Evolutionary conservation across 2,113 vertebrate species (phyloP).

Genomic region (Anser cygnoides): DNA sequence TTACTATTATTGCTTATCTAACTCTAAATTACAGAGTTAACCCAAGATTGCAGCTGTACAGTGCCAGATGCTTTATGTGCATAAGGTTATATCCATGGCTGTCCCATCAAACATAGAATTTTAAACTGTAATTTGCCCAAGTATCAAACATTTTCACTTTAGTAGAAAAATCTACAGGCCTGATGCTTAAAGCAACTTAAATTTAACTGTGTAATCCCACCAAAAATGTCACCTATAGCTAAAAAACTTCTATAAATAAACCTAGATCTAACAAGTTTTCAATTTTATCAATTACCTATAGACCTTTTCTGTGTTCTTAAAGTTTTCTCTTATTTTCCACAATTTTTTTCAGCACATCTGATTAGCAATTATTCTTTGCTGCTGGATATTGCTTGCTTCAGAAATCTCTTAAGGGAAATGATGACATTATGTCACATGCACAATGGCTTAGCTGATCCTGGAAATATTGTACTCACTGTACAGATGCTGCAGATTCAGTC

Average conservation of each 20-base stretch:
- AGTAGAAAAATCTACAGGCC: not conserved
- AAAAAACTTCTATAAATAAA: not conserved
- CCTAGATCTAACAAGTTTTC: not conserved
- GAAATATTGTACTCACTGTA: not conserved
- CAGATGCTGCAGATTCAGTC: not conserved
- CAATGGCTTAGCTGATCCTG: not conserved
- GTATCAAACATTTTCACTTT: not conserved
- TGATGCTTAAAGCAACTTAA: not conserved
- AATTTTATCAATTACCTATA: not conserved
- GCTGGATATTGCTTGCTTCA: not conserved
- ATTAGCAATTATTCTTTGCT: not conserved
- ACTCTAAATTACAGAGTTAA: not conserved
- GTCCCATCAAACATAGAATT: not conserved
- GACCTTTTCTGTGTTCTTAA: not conserved
- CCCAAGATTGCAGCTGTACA: not conserved
- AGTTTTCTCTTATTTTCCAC: not conserved
- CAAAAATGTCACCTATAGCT: not conserved
- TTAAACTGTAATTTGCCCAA: not conserved
- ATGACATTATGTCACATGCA: not conserved
- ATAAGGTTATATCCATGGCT: not conserved
- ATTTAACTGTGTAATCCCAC: not conserved
- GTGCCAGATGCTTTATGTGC: not conserved
- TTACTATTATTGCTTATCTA: not conserved
- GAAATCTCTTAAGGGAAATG: not conserved
- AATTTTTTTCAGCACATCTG: not conserved